Evolutionary conservation across 2,888 invertebrate species (phyloP).

Genomic region (Parnassius apollo): DNA sequence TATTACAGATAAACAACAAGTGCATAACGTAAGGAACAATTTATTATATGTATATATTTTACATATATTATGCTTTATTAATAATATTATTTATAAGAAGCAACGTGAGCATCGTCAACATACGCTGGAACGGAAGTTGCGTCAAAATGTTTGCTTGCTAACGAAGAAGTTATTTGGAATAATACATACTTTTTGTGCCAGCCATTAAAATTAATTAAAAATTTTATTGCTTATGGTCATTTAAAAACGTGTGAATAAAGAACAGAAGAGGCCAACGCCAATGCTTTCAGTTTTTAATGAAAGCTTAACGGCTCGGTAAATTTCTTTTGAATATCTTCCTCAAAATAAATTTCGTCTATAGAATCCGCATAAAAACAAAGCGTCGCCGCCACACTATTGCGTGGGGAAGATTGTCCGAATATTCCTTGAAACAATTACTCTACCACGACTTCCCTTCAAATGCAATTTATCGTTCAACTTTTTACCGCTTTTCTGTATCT

Average conservation of each 20-base stretch:
- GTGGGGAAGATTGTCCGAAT: conserved; percentile 33
- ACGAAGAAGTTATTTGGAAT: too few relatives aligned
- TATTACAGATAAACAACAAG: too few relatives aligned
- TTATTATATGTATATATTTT: too few relatives aligned
- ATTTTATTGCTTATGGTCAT: too few relatives aligned
- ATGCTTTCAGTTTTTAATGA: conserved; percentile 19
- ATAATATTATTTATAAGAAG: too few relatives aligned
- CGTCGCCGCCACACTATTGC: conserved; percentile 26
- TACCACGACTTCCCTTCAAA: conserved; percentile 48
- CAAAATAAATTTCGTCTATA: conserved; percentile 20
- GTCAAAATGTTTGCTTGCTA: too few relatives aligned
- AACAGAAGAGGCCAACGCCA: not conserved
- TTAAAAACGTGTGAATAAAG: not conserved
- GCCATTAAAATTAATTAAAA: too few relatives aligned
- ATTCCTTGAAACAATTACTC: conserved; percentile 54
- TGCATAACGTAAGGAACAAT: too few relatives aligned
- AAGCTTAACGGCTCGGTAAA: conserved; percentile 35
- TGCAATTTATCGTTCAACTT: conserved; percentile 62
- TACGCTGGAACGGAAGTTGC: too few relatives aligned
- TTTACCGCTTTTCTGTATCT: conserved; percentile 36
- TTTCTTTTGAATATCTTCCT: conserved; percentile 44
- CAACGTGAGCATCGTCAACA: too few relatives aligned
- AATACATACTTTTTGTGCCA: too few relatives aligned
- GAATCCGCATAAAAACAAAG: conserved; percentile 27
- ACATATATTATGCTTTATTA: too few relatives aligned